These are phyloP conservation scores for Micronycteris hirsuta DNA, from an alignment of 2,113 vertebrate species.

Conservation along the genomic window DNA sequence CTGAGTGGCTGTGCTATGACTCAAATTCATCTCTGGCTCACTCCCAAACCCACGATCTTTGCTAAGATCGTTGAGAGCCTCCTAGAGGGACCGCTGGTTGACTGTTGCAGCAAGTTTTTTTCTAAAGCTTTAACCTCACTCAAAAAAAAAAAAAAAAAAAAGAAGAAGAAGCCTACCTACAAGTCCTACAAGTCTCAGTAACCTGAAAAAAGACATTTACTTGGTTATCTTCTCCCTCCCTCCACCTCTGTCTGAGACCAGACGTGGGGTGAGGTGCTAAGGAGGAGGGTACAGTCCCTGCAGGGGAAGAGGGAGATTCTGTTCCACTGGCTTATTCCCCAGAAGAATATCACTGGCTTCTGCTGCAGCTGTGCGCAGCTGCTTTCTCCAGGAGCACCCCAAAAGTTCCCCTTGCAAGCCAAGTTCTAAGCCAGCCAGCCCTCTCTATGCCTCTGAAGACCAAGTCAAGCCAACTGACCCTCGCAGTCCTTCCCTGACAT, in stretches of 20 bases:
- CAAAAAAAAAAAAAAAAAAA: neutral
- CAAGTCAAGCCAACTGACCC: neutral
- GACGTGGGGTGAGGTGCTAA: neutral
- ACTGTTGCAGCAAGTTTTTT: neutral
- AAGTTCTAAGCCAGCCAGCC: neutral
- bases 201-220: neutral
- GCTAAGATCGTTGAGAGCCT: neutral
- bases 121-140: neutral
- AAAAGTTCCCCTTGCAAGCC: neutral
- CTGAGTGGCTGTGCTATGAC: neutral
- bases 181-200: neutral
- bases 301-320: neutral
- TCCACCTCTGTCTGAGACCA: neutral
- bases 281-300: accelerated
- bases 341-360: neutral
- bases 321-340: neutral
- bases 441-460: neutral
- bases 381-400: neutral
- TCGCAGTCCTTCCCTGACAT: neutral
- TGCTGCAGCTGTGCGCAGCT: neutral
- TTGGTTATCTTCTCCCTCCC: neutral
- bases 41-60: neutral
- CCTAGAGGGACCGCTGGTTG: neutral
- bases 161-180: neutral
- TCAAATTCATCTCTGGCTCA: neutral